phyloP scores from a whole-genome alignment of 2,888 invertebrate genomes.

The Metallyticus violacea region DNA sequence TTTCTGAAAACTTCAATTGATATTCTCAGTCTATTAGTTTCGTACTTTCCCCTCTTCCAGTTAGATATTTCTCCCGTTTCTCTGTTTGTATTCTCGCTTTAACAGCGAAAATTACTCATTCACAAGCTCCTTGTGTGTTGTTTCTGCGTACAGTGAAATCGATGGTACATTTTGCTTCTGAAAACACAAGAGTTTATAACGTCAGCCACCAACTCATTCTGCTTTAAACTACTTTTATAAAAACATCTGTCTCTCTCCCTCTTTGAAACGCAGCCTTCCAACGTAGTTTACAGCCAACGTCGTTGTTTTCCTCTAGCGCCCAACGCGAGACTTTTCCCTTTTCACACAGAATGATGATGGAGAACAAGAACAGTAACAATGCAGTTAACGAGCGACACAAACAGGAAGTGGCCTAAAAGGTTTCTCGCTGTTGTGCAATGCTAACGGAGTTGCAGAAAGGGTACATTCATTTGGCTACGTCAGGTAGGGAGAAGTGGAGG shows the following conservation, averaged over 20 bases:
- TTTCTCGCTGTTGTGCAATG: background rate
- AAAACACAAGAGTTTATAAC: background rate
- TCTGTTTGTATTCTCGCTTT: background rate
- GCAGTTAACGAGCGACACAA: background rate
- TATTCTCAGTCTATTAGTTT: too few species aligned
- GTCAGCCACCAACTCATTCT: background rate
- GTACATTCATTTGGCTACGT: background rate
- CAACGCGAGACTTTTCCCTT: background rate
- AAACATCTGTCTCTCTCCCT: background rate
- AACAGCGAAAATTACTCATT: background rate
- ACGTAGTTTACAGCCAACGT: too few species aligned
- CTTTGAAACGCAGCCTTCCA: too few species aligned
- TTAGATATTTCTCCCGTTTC: background rate
- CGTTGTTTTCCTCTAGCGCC: background rate
- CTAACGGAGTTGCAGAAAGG: background rate
- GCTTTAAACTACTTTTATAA: background rate
- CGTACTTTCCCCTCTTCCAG: background rate
- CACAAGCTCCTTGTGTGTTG: background rate
- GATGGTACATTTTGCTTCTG: background rate
- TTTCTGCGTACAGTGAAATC: background rate
- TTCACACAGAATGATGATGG: background rate
- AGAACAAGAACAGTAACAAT: background rate
- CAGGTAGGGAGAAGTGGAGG: background rate
- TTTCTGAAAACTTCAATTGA: too few species aligned
- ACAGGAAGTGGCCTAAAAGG: background rate